Evolutionary conservation across 2,113 vertebrate genomes (phyloP), one percentile per base, ranked within the genome.

Genomic region (Cyanoramphus novaezelandiae): DNA sequence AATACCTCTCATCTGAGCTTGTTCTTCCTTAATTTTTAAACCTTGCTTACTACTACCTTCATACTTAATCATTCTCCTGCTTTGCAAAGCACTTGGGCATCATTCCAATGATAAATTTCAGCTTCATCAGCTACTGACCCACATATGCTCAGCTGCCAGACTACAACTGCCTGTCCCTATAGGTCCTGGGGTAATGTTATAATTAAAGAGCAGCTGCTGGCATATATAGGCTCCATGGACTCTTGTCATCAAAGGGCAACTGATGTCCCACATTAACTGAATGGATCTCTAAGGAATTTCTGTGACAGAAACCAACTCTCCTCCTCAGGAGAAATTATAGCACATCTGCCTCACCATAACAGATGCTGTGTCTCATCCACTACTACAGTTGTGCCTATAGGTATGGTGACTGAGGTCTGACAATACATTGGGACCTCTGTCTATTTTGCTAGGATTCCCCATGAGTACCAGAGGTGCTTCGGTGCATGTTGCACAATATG

Each of bases 21-120:
- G 77, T 90, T 92, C 82, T 93, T 89, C 85, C 85, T 86, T 93
- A 95, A 95, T 94, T 93, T 97, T 95, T 91, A 93, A 97, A 95
- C 65, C 83, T 95, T 92, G 88, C 88, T 89, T 82, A 87, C 74
- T 70, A 74, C 81, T 93, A 96, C 93, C 88, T 96, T 96, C 96
- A 93, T 87, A 93, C 90, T 97, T 92, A 95, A 96, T 96, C 95
- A 97, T 96, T 80, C 93, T 97, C 93, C 81, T 44, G 62, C 91
- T 90, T 84, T 87, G 88, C 93, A 95, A 88, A 88, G 92, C 95
- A 76, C 88, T 96, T 69, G 91, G 88, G 93, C 88, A 94, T 96
- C 95, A 92, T 95, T 97, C 83, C 41, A 0, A 85, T 95, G 95
- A 97, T 96, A 96, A 97, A 97, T 96, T 97, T 96, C 96, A 96